A percentile compares a stretch with the other conserved stretches of the same genome.
These are phyloP conservation scores for Drosophila kanapiae DNA, from an alignment of 1,140 invertebrate genomes.

Conservation along the genomic window DNA sequence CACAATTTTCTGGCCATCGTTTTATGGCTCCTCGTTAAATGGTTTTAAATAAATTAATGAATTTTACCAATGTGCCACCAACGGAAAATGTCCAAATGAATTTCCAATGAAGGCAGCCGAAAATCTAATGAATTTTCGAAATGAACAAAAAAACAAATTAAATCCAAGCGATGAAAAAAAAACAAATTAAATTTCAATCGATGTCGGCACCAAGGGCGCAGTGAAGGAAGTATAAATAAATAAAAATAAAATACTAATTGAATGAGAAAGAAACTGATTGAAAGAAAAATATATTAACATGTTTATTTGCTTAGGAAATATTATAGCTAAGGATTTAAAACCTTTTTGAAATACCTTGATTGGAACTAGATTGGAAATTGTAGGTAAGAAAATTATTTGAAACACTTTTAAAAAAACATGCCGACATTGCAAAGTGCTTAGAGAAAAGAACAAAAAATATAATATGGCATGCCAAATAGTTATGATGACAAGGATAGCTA, in stretches of 20 bases:
- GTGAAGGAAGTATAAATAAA: not conserved
- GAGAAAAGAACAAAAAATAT: too few relatives aligned
- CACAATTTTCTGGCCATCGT: conserved; percentile 60
- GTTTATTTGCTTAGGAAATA: too few relatives aligned
- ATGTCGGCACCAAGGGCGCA: conserved; percentile 4
- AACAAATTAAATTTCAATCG: conserved; percentile 21
- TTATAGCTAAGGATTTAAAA: not conserved
- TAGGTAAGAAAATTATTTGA: too few relatives aligned
- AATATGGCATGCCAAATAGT: too few relatives aligned
- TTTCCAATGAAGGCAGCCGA: conserved; percentile 24
- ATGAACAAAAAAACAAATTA: conserved; percentile 26
- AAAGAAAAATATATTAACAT: conserved; percentile 1
- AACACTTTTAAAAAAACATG: too few relatives aligned
- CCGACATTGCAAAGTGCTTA: too few relatives aligned
- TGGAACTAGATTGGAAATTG: not conserved
- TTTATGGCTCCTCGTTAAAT: conserved; percentile 59
- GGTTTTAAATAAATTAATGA: conserved; percentile 71
- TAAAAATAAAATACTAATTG: conserved; percentile 3
- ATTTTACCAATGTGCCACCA: conserved; percentile 24
- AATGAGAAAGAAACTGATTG: not conserved
- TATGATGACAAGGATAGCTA: too few relatives aligned
- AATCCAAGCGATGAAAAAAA: conserved; percentile 15
- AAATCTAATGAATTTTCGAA: conserved; percentile 19
- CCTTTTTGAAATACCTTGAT: not conserved
- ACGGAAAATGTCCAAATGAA: conserved; percentile 31